Evolutionary conservation across 2,888 invertebrate species (phyloP), one percentile per base, ranked within the genome.

Genomic region (Stegana nigrithorax): DNA sequence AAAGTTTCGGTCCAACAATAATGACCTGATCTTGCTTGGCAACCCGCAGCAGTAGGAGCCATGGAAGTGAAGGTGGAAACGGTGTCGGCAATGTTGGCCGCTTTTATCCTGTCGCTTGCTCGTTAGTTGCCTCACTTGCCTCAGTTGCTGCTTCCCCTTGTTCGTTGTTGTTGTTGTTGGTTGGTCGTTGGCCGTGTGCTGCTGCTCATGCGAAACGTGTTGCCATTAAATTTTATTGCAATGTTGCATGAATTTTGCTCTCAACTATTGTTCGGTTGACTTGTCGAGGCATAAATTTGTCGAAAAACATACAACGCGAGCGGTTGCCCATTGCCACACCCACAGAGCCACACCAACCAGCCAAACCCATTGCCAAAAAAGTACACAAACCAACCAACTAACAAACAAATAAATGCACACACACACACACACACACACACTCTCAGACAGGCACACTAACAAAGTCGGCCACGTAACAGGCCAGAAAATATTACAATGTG

Each of bases 161-260:
- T 58, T 65, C 65, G 63, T 44, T 21, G 56, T 26, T 59, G 59
- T 67, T 63, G 69, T 64, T n/a, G n/a, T 70, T 44, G 44, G 57
- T 12, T 32, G 23, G 32, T 32, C n/a, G 36, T 17, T 47, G 21
- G 21, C 8, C 32, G 32, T 17, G 32, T 32, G 8, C 44, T 44
- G 44, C n/a, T 51, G 21, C 53, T 53, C 53, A 53, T 53, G 53
- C 55, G 53, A 36, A 71, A 72, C 73, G 72, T 80, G 78, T 70
- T 68, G 72, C 77, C 75, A 78, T 80, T 76, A 74, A 78, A 78
- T 74, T 78, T 76, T 71, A 80, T 78, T 77, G 69, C 73, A 70
- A 67, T 69, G 67, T 66, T 67, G 47, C 62, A 62, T 66, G 64
- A 67, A 71, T 63, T 68, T 65, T 57, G 58, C 65, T 63, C 63